These are phyloP conservation scores for Masticophis lateralis DNA, from an alignment of 2,797 vertebrate species.

Conservation along the genomic window DNA sequence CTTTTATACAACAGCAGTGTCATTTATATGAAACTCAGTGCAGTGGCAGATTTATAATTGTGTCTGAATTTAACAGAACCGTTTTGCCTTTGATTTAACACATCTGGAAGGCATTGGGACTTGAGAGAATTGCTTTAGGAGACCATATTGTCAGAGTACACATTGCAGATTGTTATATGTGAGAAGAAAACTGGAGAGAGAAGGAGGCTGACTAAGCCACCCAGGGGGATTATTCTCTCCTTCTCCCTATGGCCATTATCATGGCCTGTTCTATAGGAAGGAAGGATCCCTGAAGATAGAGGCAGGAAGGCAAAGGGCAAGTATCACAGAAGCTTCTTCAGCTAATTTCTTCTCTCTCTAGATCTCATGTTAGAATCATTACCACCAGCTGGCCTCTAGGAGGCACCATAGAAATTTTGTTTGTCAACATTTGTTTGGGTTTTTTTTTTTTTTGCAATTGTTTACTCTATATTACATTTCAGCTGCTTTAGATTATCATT, in stretches of 20 bases:
- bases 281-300: not conserved
- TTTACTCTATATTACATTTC: not conserved
- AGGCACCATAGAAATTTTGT: not conserved
- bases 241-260: not conserved
- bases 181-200: not conserved
- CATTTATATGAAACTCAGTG: not conserved
- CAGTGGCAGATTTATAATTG: not conserved
- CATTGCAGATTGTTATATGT: not conserved
- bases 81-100: not conserved
- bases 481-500: not conserved
- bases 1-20: not conserved
- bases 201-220: not conserved
- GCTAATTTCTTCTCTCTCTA: not conserved
- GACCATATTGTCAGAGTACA: not conserved
- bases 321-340: not conserved
- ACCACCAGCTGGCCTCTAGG: not conserved
- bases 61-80: not conserved
- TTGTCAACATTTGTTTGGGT: not conserved
- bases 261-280: not conserved
- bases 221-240: not conserved
- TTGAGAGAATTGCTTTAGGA: not conserved
- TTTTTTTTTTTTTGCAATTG: not conserved
- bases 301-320: not conserved
- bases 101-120: not conserved
- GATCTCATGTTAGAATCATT: not conserved